Base-by-base conservation (phyloP, 2,113 vertebrate genomes). In the Ictidomys tridecemlineatus region DNA sequence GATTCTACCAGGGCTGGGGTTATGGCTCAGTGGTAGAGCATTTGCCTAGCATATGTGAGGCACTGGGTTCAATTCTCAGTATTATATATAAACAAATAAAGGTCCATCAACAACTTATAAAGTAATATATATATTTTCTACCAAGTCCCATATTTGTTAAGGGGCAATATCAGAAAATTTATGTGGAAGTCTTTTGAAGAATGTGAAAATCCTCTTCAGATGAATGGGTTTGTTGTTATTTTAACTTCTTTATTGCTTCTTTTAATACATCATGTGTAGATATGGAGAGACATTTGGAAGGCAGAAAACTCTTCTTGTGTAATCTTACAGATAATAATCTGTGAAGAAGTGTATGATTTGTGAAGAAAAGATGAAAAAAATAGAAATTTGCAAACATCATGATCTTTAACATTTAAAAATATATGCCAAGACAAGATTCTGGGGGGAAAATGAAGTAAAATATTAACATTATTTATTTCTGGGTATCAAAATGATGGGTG, bases 391-490 rank as follows among this genome's bases (percentile, higher is more conserved):
- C 48, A 65, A 39, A 28, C 32, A 72, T 24, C 1, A 39, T 37
- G 28, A 85, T 45, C 9, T 85, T 88, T 80, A 87, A 87, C 93
- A 82, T 37, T 83, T 5, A 91, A 91, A 73, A 69, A 34, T 48
- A 70, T 28, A 77, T 16, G 69, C 1, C 24, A 91, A 93, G 45
- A 61, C 22, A 91, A 84, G 91, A 65, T 84, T 95, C 83, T 91
- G 53, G 48, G 30, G 12, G 12, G 39, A 83, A 93, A 91, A 76
- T 72, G 70, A 3, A 70, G 39, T 83, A 86, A 86, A 84, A 26
- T 74, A 34, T 51, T 26, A 73, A 24, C 3, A 91, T 42, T 17
- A 18, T 48, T 83, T 86, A 70, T 32, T 20, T 77, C 72, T 37
- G 72, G 48, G 12, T 42, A 53, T 58, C 30, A 48, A 63, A 65